Percentiles rank a stretch among this genome's conserved stretches.
Evolutionary conservation across 2,113 vertebrate genomes (phyloP).

Genomic region (Asarcornis scutulata): DNA sequence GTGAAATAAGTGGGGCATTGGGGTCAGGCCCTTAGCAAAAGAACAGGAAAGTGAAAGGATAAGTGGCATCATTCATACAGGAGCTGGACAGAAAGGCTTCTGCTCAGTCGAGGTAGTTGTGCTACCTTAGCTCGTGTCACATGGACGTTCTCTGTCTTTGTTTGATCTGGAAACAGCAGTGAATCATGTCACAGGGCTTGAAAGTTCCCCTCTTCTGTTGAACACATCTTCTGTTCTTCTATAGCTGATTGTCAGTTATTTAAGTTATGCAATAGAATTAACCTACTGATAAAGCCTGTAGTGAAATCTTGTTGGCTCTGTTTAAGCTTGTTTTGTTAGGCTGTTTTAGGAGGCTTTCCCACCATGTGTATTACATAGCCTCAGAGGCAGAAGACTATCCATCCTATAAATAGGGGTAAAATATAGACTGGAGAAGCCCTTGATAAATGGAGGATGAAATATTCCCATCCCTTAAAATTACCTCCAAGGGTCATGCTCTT

Average conservation of each 20-base stretch:
- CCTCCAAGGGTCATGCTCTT: neutral
- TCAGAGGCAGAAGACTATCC: neutral
- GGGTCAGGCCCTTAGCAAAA: neutral
- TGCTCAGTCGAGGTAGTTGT: neutral
- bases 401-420: neutral
- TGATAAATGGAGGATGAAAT: neutral
- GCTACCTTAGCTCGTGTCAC: neutral
- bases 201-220: neutral
- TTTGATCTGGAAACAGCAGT: neutral
- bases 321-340: conserved; percentile 14
- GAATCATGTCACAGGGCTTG: neutral
- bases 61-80: neutral
- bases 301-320: conserved; percentile 13
- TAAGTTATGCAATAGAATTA: neutral
- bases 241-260: neutral
- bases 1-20: neutral
- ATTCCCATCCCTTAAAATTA: neutral
- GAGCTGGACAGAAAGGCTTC: neutral
- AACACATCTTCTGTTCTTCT: neutral
- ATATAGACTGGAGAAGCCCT: neutral
- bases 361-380: neutral
- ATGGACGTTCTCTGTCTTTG: neutral
- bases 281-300: neutral
- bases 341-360: neutral
- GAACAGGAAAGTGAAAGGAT: neutral